Conservation (phyloP, 2,113 vertebrate species). For the Etheostoma cragini region DNA sequence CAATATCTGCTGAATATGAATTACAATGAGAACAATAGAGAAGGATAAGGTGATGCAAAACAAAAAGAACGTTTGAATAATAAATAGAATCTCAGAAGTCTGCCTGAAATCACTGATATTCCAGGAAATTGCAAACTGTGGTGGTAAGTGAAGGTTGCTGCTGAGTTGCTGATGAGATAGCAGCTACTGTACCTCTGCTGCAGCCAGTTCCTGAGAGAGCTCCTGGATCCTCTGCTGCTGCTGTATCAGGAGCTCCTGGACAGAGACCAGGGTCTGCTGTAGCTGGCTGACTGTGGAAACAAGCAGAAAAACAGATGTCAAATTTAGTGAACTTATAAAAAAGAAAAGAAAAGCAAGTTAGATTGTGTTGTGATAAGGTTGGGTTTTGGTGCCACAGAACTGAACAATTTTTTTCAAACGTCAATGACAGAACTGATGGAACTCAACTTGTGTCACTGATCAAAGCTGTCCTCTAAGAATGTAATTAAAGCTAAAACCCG, state of each 20-base stretch:
- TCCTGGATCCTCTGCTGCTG: constrained; percentile 97
- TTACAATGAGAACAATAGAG: background rate
- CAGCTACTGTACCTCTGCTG: constrained; percentile 87
- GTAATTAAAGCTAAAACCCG: constrained; percentile 73
- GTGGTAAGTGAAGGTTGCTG: background rate
- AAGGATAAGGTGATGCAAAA: background rate
- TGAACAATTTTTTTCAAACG: constrained; percentile 40
- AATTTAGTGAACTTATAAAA: background rate
- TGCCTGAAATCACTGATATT: background rate
- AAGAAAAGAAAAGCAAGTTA: background rate
- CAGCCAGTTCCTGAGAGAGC: constrained; percentile 90
- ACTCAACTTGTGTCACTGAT: constrained; percentile 57
- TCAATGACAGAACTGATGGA: constrained; percentile 49
- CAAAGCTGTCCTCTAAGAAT: constrained; percentile 70
- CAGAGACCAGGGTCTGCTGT: constrained; percentile 91
- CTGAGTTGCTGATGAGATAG: background rate
- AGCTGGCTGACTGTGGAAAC: constrained; percentile 90
- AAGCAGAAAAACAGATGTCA: constrained; percentile 53
- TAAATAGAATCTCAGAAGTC: background rate
- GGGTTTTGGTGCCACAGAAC: constrained; percentile 33
- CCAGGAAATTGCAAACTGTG: background rate
- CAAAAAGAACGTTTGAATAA: background rate
- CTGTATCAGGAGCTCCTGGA: constrained; percentile 94
- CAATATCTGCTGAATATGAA: background rate
- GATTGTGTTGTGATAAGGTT: background rate